These are phyloP conservation scores for Butorides virescens DNA, from an alignment of 2,113 vertebrate species.

Conservation along the genomic window DNA sequence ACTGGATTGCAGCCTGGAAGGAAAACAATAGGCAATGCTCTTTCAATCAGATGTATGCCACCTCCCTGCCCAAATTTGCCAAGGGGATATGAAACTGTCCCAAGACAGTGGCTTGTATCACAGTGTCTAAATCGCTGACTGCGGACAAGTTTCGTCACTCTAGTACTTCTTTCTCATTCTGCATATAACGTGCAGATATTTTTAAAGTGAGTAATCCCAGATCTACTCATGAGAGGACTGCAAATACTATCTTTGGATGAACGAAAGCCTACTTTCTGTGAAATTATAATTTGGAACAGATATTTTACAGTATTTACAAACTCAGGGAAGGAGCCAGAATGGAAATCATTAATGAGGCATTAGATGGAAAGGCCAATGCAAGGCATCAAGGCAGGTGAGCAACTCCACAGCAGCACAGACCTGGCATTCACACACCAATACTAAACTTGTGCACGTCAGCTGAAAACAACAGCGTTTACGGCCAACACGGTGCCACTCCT, in stretches of 20 bases:
- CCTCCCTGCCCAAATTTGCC: neutral
- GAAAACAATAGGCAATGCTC: neutral
- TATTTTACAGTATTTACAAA: neutral
- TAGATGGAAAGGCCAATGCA: neutral
- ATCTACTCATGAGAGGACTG: neutral
- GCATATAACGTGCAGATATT: neutral
- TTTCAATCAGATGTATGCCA: no score
- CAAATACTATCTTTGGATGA: neutral
- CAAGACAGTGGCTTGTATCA: neutral
- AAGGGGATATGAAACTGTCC: neutral
- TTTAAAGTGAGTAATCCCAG: neutral
- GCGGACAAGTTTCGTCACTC: no score
- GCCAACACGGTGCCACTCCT: neutral
- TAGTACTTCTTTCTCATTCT: neutral
- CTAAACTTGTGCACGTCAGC: neutral
- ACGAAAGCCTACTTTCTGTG: neutral
- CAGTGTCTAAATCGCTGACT: neutral
- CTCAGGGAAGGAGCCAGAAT: neutral
- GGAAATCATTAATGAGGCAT: neutral
- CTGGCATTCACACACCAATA: neutral
- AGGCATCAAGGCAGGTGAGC: neutral
- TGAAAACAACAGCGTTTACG: neutral
- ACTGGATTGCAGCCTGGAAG: neutral
- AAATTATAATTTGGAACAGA: neutral
- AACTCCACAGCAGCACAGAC: neutral